Percentiles rank a stretch among this genome's conserved stretches.
Conservation (phyloP, 2,797 vertebrate species). For the Eospalax fontanierii region DNA sequence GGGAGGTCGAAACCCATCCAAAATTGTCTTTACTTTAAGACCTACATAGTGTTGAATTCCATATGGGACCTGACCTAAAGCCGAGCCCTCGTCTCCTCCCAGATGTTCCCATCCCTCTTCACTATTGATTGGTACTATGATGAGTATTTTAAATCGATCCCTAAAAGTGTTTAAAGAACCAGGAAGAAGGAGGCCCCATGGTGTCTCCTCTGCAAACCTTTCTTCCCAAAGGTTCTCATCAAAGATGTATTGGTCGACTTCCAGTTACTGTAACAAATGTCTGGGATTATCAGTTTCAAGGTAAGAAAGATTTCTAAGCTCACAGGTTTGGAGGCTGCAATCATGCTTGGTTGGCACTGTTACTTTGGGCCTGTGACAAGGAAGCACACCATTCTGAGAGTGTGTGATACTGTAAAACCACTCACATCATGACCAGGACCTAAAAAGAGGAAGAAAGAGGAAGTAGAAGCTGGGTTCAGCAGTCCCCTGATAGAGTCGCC, state of each 20-base stretch:
- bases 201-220: rapidly evolving
- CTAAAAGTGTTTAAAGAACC: not conserved
- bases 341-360: too few species aligned
- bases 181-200: rapidly evolving
- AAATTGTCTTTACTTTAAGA: not conserved
- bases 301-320: not conserved
- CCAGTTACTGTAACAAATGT: not conserved
- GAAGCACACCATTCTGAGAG: too few species aligned
- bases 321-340: not conserved
- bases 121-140: rapidly evolving
- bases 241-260: not conserved
- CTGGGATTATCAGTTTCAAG: not conserved
- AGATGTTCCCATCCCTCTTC: too few species aligned
- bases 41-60: not conserved
- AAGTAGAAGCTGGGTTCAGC: not conserved
- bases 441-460: not conserved
- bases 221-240: not conserved
- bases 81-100: not conserved
- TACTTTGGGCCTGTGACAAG: too few species aligned
- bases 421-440: not conserved
- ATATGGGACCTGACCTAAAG: not conserved
- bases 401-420: rapidly evolving
- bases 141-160: not conserved
- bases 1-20: too few species aligned
- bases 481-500: not conserved